Evolutionary conservation across 2,113 vertebrate genomes (phyloP).

Genomic region (Entomyzon cyanotis): DNA sequence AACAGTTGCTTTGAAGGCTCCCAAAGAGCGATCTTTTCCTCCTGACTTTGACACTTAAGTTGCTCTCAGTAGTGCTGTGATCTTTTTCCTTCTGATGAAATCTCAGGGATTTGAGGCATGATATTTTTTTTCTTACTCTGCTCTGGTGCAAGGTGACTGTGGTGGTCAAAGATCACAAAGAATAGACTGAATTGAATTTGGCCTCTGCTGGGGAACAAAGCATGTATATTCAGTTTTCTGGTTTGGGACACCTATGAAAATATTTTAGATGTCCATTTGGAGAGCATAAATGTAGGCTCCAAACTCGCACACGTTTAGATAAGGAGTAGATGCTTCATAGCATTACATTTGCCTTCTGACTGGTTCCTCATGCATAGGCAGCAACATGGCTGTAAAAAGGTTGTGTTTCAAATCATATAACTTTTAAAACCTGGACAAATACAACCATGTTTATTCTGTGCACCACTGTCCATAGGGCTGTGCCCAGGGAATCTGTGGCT

Average conservation of each 20-base stretch:
- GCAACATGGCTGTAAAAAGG: neutral
- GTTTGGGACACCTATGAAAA: neutral
- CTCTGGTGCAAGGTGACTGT: neutral
- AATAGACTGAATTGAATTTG: neutral
- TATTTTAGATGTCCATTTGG: neutral
- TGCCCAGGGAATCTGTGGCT: neutral
- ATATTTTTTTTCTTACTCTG: neutral
- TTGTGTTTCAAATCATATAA: neutral
- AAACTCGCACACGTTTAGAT: neutral
- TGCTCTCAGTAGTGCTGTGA: constrained; percentile 40
- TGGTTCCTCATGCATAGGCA: neutral
- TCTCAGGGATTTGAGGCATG: constrained; percentile 16
- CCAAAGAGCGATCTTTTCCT: constrained; percentile 14
- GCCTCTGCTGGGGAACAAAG: neutral
- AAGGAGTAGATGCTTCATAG: neutral
- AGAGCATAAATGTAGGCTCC: neutral
- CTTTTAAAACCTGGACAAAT: neutral
- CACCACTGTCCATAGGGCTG: neutral
- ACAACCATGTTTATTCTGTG: neutral
- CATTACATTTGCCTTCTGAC: neutral
- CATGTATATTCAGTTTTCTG: neutral
- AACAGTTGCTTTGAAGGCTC: constrained; percentile 44
- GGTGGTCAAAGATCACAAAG: neutral
- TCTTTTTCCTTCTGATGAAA: constrained; percentile 46
- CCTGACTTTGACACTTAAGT: constrained; percentile 42